A percentile compares a stretch with the other conserved stretches of the same genome.
phyloP scores from a whole-genome alignment of 2,888 invertebrate species.

The Marasmarcha lunaedactyla region DNA sequence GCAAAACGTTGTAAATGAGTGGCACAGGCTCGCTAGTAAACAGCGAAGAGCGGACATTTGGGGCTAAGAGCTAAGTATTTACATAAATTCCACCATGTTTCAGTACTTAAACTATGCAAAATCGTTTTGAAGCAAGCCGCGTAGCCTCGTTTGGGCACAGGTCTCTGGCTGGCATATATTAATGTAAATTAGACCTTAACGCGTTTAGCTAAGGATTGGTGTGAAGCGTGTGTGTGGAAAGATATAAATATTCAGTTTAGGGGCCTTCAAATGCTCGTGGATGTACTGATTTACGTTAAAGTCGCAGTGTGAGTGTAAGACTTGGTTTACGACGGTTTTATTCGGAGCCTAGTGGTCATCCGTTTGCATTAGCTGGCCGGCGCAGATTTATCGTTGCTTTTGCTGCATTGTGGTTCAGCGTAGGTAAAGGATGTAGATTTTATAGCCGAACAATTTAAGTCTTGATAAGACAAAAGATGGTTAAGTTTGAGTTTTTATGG shows the following conservation, averaged over 20 bases:
- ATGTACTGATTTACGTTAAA: constrained; percentile 29
- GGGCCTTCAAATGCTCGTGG: constrained; percentile 35
- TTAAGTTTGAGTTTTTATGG: no score
- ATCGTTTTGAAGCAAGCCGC: constrained; percentile 41
- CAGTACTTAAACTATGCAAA: constrained; percentile 45
- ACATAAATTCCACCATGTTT: constrained; percentile 36
- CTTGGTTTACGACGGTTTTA: neutral
- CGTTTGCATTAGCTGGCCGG: no score
- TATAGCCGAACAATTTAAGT: no score
- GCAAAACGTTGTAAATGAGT: constrained; percentile 4
- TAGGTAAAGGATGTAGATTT: no score
- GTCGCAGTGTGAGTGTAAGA: constrained; percentile 4
- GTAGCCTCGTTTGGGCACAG: constrained; percentile 29
- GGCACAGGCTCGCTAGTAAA: neutral
- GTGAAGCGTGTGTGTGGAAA: neutral
- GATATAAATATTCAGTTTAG: constrained; percentile 48
- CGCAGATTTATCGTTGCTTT: no score
- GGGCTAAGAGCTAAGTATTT: constrained; percentile 15
- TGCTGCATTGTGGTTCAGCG: no score
- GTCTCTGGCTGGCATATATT: neutral
- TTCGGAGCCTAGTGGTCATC: neutral
- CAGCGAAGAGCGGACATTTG: neutral
- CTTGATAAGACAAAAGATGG: no score
- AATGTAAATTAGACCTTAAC: neutral
- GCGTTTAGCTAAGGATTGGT: neutral